phyloP scores from a whole-genome alignment of 2,797 vertebrate species.

The Malurus splendens region DNA sequence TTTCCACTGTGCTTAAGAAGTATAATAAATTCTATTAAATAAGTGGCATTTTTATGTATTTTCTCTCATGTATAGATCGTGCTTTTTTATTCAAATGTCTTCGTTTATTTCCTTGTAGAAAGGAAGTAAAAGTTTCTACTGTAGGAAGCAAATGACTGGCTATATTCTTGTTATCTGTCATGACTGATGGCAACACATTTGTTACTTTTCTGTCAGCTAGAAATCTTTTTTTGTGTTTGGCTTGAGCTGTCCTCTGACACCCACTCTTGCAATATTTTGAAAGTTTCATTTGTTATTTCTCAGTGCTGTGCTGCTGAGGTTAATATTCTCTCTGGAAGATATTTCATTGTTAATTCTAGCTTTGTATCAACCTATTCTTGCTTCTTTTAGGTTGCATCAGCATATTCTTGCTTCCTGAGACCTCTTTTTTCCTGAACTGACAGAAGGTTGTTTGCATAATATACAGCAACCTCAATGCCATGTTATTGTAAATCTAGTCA shows the following conservation, averaged over 20 bases:
- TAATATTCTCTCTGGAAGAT: not conserved
- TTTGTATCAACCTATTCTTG: not conserved
- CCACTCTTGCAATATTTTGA: not conserved
- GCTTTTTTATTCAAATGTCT: not conserved
- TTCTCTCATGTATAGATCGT: not conserved
- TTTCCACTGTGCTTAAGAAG: not conserved
- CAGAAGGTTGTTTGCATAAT: not conserved
- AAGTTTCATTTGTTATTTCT: not conserved
- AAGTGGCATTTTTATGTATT: not conserved
- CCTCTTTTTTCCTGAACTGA: not conserved
- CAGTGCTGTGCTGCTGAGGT: not conserved
- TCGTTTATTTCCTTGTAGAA: not conserved
- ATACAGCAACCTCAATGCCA: not conserved
- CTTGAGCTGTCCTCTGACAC: not conserved
- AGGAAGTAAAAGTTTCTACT: not conserved
- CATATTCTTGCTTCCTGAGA: not conserved
- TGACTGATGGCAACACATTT: not conserved
- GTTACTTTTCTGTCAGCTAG: not conserved
- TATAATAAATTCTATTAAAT: not conserved
- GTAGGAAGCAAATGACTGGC: not conserved
- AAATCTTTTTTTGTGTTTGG: not conserved
- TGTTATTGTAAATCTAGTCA: not conserved
- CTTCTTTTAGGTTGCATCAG: not conserved
- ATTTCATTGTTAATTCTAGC: conserved; percentile 6
- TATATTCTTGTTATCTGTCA: not conserved